Base-by-base conservation (phyloP, 2,113 vertebrate genomes). In the Rhipidura dahli region DNA sequence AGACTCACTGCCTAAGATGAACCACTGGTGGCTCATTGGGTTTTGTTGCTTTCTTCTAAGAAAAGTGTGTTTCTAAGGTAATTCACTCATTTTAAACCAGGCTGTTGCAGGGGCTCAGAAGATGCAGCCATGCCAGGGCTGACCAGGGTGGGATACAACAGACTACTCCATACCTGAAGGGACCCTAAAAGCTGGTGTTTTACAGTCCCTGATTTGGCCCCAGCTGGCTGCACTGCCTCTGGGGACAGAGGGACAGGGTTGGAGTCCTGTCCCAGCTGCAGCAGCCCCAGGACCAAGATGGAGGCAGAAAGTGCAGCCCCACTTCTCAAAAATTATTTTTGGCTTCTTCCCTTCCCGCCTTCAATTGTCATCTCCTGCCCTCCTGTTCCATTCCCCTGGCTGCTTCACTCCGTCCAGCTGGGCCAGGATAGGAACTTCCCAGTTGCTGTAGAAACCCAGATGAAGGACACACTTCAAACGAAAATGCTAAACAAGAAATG, bases 361-460 rank as follows among this genome's bases (percentile, higher is more conserved):
- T 50, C 40, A 63, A 13, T 54, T 42, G 26, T 64, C 0, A 1
- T 12, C 35, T 75, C 66, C 45, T 64, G 39, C 39, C n/a, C 83
- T 59, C 61, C 53, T n/a, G 37, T 33, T 76, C 76, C 0, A 0
- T 49, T 77, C 30, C n/a, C 70, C 70, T 2, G 45, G 60, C 79
- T 81, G 82, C 87, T 76, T 93, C 27, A 6, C 40, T 60, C 71
- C 82, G 80, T 90, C 82, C 63, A 56, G 90, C 90, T 64, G 6
- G 86, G 94, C 75, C 86, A 70, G 86, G 75, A 45, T 15, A 3
- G 75, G 88, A 93, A 91, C 90, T 64, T 92, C 88, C 93, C 60
- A 9, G 91, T 87, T 97, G 86, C 91, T 87, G 83, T 90, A 95
- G 93, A 95, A 97, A 96, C 95, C 45, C 61, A 42, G 81, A 89